phyloP scores from a whole-genome alignment of 2,797 vertebrate genomes.

The Sebastes kiyomatsui region DNA sequence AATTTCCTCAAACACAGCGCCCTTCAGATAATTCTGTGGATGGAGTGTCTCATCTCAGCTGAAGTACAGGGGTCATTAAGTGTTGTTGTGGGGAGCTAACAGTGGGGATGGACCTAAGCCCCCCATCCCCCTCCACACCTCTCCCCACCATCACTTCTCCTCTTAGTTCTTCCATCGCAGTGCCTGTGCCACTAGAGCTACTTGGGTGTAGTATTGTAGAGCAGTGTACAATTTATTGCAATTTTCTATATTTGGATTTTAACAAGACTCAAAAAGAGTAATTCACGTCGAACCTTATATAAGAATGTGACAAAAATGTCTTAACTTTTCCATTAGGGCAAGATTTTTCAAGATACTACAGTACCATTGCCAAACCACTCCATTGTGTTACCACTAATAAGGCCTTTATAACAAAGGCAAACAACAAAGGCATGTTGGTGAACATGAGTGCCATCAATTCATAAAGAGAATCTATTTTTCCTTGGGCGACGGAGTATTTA shows the following conservation, averaged over 20 bases:
- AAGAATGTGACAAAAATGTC: constrained; percentile 33
- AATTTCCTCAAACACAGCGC: constrained; percentile 74
- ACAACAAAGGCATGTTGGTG: constrained; percentile 74
- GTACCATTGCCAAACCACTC: constrained; percentile 47
- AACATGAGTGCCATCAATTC: constrained; percentile 82
- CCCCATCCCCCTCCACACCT: neutral
- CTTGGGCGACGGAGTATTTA: constrained; percentile 82
- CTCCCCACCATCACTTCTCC: constrained; percentile 7
- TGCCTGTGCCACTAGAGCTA: neutral
- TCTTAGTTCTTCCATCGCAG: neutral
- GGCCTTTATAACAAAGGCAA: constrained; percentile 59
- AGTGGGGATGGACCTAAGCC: constrained; percentile 57
- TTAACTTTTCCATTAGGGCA: constrained; percentile 51
- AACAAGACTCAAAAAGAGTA: constrained; percentile 18
- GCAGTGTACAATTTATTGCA: constrained; percentile 23
- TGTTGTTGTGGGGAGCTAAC: constrained; percentile 75
- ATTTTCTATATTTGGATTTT: constrained; percentile 51
- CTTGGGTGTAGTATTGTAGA: constrained; percentile 11
- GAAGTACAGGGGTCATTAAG: constrained; percentile 82
- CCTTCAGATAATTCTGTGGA: constrained; percentile 80
- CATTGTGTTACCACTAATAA: constrained; percentile 59
- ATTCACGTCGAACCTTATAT: constrained; percentile 8
- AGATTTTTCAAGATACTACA: constrained; percentile 36
- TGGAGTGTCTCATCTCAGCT: constrained; percentile 83
- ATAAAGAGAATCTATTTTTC: constrained; percentile 79